Percentiles rank a stretch among this genome's conserved stretches.
These are phyloP conservation scores for Dolichopus griseipennis DNA, from an alignment of 2,888 invertebrate genomes.

Conservation along the genomic window DNA sequence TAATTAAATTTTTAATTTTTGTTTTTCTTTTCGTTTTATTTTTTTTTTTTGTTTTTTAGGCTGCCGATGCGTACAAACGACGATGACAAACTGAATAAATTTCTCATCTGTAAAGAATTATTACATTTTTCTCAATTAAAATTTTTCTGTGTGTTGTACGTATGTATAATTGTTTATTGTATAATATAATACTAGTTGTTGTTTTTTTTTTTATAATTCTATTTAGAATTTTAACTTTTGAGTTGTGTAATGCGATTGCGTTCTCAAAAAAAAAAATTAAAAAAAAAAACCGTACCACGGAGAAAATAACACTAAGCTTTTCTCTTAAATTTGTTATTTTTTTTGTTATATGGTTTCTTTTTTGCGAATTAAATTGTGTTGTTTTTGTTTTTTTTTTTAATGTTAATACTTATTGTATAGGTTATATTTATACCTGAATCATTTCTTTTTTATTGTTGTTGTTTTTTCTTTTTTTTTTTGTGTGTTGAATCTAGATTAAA, in stretches of 20 bases:
- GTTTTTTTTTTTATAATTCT: background rate
- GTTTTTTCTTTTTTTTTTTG: no score
- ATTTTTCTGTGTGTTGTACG: background rate
- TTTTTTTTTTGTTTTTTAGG: background rate
- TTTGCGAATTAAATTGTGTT: no score
- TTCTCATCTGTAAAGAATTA: background rate
- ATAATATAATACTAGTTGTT: background rate
- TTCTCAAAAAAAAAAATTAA: background rate
- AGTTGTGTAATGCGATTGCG: background rate
- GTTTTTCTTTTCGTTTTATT: background rate
- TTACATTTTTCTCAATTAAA: background rate
- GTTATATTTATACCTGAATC: no score
- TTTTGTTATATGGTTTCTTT: no score
- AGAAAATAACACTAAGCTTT: no score
- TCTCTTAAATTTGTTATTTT: no score
- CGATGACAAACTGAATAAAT: slow-evolving; percentile 32
- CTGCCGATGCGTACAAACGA: slow-evolving; percentile 29
- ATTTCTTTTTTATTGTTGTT: no score
- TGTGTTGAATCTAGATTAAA: no score
- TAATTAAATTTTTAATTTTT: no score
- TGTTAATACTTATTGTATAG: no score
- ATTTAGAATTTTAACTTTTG: background rate
- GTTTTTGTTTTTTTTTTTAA: no score
- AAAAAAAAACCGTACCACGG: no score
- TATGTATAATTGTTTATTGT: background rate